phyloP scores from a whole-genome alignment of 35 echinoderm and acorn worm species.

The Amphiura filiformis region DNA sequence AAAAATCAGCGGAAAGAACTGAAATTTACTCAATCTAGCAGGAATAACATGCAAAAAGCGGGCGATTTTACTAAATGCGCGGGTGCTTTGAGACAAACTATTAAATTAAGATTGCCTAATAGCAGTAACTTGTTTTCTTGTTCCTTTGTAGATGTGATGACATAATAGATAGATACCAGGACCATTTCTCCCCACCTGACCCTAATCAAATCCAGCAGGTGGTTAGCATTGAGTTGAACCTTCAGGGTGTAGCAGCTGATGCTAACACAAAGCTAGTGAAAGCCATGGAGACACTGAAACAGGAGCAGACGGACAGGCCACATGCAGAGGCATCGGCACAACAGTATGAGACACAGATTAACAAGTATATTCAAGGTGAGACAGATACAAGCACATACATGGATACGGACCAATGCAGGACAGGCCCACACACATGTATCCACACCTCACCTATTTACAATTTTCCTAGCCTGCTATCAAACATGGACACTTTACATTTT shows the following conservation, averaged over 20 bases:
- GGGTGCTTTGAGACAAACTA: too few relatives aligned
- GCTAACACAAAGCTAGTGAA: constrained; percentile 32
- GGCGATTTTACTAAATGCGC: too few relatives aligned
- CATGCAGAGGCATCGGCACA: constrained; percentile 18
- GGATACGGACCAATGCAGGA: background rate
- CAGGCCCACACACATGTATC: too few relatives aligned
- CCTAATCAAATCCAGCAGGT: constrained; percentile 31
- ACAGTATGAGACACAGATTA: constrained; percentile 18
- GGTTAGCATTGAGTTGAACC: constrained; percentile 39
- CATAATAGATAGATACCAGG: constrained; percentile 36
- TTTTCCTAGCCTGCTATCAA: too few relatives aligned
- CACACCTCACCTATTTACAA: too few relatives aligned
- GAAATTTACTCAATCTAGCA: too few relatives aligned
- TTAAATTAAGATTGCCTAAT: too few relatives aligned
- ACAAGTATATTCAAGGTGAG: constrained; percentile 47
- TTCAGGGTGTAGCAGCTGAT: constrained; percentile 43
- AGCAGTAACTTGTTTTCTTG: too few relatives aligned
- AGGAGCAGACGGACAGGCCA: background rate
- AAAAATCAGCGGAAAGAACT: too few relatives aligned
- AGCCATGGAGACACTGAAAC: constrained; percentile 25
- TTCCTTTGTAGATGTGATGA: constrained; percentile 24
- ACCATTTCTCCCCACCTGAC: constrained; percentile 28
- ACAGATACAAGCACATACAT: background rate
- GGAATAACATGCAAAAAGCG: too few relatives aligned
- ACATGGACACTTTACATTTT: background rate